Conservation (phyloP, 2,797 vertebrate species). For the Lophius americanus region DNA sequence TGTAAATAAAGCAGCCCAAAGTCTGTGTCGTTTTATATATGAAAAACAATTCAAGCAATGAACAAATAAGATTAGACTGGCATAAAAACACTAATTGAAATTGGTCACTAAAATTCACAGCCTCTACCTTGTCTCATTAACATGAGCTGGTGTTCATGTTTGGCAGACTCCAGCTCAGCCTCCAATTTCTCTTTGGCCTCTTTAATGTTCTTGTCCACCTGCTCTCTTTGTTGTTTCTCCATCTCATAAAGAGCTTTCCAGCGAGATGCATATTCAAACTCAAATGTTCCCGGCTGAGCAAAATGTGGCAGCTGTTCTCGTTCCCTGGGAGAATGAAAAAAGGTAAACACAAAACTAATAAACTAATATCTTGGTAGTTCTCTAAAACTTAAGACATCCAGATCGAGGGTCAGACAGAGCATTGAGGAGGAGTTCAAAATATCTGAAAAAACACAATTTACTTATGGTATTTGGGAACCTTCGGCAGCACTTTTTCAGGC, state of each 20-base stretch:
- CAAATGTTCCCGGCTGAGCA: slow-evolving; percentile 97
- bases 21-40: too few species aligned
- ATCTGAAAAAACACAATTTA: slow-evolving; percentile 57
- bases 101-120: neutral
- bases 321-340: slow-evolving; percentile 79
- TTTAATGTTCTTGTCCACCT: slow-evolving; percentile 94
- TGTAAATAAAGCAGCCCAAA: neutral
- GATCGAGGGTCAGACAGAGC: neutral
- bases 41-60: too few species aligned
- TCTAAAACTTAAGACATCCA: too few species aligned
- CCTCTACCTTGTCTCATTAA: slow-evolving; percentile 95
- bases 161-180: slow-evolving; percentile 96
- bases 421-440: neutral
- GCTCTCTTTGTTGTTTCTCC: slow-evolving; percentile 95
- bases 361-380: neutral
- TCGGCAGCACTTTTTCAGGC: slow-evolving; percentile 92
- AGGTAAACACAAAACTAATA: neutral
- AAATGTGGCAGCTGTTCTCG: slow-evolving; percentile 92
- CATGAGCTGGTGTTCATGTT: slow-evolving; percentile 98
- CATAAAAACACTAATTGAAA: neutral
- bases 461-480: slow-evolving; percentile 94
- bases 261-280: slow-evolving; percentile 96
- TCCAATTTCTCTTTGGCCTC: slow-evolving; percentile 98
- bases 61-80: too few species aligned
- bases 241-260: slow-evolving; percentile 98